Evolutionary conservation across 2,113 vertebrate species (phyloP).

Genomic region (Reinhardtius hippoglossoides): DNA sequence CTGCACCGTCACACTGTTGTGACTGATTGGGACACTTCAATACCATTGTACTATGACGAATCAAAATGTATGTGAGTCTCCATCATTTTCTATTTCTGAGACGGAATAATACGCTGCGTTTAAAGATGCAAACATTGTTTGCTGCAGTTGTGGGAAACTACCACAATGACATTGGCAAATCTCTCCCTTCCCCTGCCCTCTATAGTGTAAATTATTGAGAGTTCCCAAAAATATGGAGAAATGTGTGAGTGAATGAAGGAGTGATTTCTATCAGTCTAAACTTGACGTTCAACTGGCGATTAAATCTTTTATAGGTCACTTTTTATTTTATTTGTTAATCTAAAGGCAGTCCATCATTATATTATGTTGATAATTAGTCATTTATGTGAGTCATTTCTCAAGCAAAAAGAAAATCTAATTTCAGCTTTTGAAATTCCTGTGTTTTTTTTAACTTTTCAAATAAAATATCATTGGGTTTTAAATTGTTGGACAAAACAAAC

Average conservation of each 20-base stretch:
- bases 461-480: too few species aligned
- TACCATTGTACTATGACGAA: background rate
- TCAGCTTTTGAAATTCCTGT: too few species aligned
- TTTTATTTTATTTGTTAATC: background rate
- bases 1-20: constrained; percentile 4
- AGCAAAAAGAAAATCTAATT: background rate
- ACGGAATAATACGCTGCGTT: too few species aligned
- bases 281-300: background rate
- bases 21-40: background rate
- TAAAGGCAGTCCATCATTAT: background rate
- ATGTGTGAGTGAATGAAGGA: background rate
- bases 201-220: too few species aligned
- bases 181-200: too few species aligned
- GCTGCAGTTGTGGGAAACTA: too few species aligned
- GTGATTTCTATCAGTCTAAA: background rate
- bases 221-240: background rate
- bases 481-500: background rate
- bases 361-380: background rate
- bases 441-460: too few species aligned
- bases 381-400: background rate
- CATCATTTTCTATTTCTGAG: too few species aligned
- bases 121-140: too few species aligned
- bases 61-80: background rate
- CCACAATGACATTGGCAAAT: too few species aligned
- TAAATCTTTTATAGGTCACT: background rate